These are phyloP conservation scores for Clarias laeviceps DNA, from an alignment of 2,797 vertebrate species.

Conservation along the genomic window DNA sequence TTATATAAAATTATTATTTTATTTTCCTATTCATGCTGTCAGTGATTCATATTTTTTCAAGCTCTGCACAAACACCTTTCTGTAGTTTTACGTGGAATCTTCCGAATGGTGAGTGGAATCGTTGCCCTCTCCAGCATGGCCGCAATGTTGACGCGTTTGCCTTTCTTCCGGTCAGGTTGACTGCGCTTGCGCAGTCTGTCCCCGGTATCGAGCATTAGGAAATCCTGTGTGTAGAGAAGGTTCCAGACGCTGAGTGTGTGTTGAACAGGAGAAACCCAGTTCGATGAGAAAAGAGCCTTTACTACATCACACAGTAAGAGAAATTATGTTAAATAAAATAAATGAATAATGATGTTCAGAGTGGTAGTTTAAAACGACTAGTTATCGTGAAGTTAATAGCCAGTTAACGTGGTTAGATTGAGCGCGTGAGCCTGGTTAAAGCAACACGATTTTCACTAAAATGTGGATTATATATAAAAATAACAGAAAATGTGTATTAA, in stretches of 20 bases:
- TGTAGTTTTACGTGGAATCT: background rate
- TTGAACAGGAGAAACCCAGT: background rate
- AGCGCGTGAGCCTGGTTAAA: background rate
- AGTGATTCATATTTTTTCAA: background rate
- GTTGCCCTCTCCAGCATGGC: conserved; percentile 7
- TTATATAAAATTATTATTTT: background rate
- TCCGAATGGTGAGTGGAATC: background rate
- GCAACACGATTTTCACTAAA: background rate
- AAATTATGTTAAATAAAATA: background rate
- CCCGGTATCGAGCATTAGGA: background rate
- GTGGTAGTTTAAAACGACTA: background rate
- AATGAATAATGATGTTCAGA: background rate
- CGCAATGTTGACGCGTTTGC: background rate
- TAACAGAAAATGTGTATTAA: background rate
- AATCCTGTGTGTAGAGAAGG: conserved; percentile 3
- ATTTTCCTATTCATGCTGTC: background rate
- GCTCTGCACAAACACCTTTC: background rate
- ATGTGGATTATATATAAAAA: background rate
- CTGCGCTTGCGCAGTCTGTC: background rate
- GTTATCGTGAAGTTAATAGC: background rate
- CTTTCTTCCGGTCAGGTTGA: background rate
- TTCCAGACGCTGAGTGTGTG: conserved; percentile 17
- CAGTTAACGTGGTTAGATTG: background rate
- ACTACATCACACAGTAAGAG: conserved; percentile 3
- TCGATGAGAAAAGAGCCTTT: background rate